Evolutionary conservation across 2,113 vertebrate species (phyloP).

Genomic region (Loxodonta africana): DNA sequence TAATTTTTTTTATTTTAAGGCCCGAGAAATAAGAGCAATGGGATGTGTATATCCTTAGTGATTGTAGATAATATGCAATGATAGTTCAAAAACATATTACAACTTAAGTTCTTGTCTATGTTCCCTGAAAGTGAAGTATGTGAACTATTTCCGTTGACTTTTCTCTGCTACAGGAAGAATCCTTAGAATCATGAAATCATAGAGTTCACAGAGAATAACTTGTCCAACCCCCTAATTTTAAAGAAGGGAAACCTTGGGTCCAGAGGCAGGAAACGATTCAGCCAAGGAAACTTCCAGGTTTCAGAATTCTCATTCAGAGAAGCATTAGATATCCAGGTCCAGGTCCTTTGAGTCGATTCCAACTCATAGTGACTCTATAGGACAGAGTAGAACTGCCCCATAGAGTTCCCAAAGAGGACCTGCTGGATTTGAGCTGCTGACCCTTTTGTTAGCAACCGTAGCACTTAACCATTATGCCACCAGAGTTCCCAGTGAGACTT

Average conservation of each 20-base stretch:
- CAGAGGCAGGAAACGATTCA: not conserved
- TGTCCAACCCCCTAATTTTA: not conserved
- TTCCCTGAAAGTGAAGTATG: not conserved
- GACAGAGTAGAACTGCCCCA: too few species aligned
- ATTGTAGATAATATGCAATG: not conserved
- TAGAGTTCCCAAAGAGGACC: too few species aligned
- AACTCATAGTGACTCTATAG: too few species aligned
- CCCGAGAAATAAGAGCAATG: not conserved
- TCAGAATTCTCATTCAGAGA: not conserved
- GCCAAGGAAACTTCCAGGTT: not conserved
- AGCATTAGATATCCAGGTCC: not conserved
- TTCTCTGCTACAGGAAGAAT: not conserved
- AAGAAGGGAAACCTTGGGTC: not conserved
- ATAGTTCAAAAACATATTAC: conserved; percentile 5
- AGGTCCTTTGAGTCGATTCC: too few species aligned
- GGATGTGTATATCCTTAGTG: not conserved
- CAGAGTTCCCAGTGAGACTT: not conserved
- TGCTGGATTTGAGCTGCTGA: too few species aligned
- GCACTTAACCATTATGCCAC: too few species aligned
- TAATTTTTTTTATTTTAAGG: conserved; percentile 23
- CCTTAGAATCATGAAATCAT: not conserved
- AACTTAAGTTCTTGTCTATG: not conserved
- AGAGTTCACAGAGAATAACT: conserved; percentile 2
- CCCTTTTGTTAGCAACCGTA: too few species aligned
- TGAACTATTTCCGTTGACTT: not conserved